Evolutionary conservation across 1,140 invertebrate species (phyloP).

Genomic region (Halictus rubicundus): DNA sequence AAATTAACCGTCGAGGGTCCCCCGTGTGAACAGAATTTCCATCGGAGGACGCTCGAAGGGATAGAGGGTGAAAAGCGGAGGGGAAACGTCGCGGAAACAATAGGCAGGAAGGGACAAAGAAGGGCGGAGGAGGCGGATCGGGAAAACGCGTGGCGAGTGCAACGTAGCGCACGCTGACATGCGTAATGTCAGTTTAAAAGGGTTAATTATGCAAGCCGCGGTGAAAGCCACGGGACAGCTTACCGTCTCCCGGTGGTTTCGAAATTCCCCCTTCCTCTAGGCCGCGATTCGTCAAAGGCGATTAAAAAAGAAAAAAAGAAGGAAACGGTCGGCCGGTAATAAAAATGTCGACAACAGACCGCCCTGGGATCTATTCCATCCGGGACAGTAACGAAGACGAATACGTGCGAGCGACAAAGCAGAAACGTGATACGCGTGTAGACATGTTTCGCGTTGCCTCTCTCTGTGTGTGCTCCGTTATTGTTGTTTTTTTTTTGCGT

Average conservation of each 20-base stretch:
- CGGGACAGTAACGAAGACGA: conserved; percentile 18
- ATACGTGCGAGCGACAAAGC: conserved; percentile 3
- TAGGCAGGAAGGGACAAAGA: conserved; percentile 19
- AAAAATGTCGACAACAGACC: conserved; percentile 39
- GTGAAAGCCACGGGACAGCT: conserved; percentile 45
- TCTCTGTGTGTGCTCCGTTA: no score
- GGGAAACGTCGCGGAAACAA: conserved; percentile 16
- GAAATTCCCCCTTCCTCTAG: not conserved
- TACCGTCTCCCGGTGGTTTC: conserved; percentile 18
- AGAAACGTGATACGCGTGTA: not conserved
- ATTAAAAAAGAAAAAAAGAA: not conserved
- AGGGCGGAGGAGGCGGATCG: conserved; percentile 1
- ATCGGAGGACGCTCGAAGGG: conserved; percentile 5
- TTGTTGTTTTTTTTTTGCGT: no score
- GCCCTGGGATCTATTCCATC: conserved; percentile 2
- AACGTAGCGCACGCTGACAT: conserved; percentile 26
- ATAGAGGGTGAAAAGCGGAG: conserved; percentile 3
- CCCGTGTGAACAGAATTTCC: conserved; percentile 27
- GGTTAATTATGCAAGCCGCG: conserved; percentile 52
- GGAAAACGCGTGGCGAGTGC: conserved; percentile 32
- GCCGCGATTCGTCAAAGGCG: conserved; percentile 18
- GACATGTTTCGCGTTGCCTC: not conserved
- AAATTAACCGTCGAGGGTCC: not conserved
- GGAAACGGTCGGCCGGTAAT: conserved; percentile 28
- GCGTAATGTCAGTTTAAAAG: conserved; percentile 40